Base-by-base conservation (phyloP, 2,797 vertebrate species). In the Enteromius argenteus region DNA sequence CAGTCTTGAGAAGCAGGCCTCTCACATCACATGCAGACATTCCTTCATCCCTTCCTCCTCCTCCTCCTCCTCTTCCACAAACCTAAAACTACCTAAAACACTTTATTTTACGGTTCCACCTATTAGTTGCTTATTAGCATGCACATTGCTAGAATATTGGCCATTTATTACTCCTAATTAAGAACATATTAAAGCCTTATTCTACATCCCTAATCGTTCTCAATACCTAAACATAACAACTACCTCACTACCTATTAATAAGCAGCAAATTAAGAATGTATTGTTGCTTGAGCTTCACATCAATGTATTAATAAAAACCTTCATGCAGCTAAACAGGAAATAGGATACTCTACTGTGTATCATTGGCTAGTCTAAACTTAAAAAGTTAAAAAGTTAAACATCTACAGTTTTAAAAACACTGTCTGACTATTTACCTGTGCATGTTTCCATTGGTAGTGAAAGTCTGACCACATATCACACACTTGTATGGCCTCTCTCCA, bases 381-480 rank as follows among this genome's bases (percentile, higher is more conserved):
- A 32, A 51, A n/a, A 56, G n/a, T n/a, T n/a, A n/a, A n/a, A 37
- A 53, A 37, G 49, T 53, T 53, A 37, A 74, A 74, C 19, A n/a
- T 53, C 51, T 74, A 74, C 30, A 35, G 6, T 35, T 35, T 53
- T 53, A 35, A 68, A 80, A 69, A 30, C 19, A 79, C 46, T 46
- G 27, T 32, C 30, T 42, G 32, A 64, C 30, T 23, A 74, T 79
- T 66, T 91, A 99, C 98, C 98, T 96, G 97, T 99, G 98, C 98
- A 99, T 99, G 95, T 99, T 99, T 86, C 98, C 97, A 81, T 99
- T 99, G 94, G 98, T 99, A 92, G 98, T 98, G 92, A 99, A 99
- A 37, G 98, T 98, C 94, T 99, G 98, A 68, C 96, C 94, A 44
- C 98, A 99, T 89, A 98, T 91, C 2, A 89, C 91, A 84, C 98